Conservation (phyloP, 1,140 invertebrate genomes). For the Lepidotrigona ventralis region DNA sequence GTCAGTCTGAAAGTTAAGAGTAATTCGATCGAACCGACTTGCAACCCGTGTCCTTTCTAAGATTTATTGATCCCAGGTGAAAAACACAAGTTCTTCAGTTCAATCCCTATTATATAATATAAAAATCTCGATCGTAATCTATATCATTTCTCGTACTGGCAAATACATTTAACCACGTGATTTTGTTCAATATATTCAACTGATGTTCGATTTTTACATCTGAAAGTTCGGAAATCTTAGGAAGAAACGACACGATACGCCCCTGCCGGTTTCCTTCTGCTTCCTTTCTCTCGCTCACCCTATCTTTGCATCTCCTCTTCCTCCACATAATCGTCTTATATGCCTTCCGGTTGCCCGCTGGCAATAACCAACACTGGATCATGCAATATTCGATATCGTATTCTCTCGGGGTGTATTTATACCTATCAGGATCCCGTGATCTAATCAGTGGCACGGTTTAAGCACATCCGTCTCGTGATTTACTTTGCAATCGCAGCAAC, state of each 20-base stretch:
- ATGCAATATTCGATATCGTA: conserved; percentile 71
- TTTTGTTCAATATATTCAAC: not conserved
- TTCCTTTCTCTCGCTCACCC: conserved; percentile 51
- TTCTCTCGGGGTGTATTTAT: conserved; percentile 53
- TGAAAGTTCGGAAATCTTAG: not conserved
- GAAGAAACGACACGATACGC: conserved; percentile 4
- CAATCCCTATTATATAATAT: not conserved
- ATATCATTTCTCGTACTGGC: not conserved
- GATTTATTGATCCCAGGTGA: conserved; percentile 3
- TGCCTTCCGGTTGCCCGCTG: conserved; percentile 59
- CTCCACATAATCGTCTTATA: conserved; percentile 68
- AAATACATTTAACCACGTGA: not conserved
- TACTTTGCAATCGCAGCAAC: conserved; percentile 6
- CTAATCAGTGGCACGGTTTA: conserved; percentile 43
- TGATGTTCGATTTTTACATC: not conserved
- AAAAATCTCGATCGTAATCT: not conserved
- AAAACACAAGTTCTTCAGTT: not conserved
- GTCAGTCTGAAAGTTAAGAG: not conserved
- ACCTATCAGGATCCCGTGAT: conserved; percentile 58
- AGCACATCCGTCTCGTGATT: conserved; percentile 32
- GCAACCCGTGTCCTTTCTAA: not conserved
- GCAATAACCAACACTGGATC: conserved; percentile 69
- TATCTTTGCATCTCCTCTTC: conserved; percentile 36
- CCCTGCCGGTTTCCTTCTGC: conserved; percentile 28
- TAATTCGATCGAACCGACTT: not conserved